Evolutionary conservation across 1,140 invertebrate genomes (phyloP), one percentile per base, ranked within the genome.

Genomic region (Geopemphigus sp.): DNA sequence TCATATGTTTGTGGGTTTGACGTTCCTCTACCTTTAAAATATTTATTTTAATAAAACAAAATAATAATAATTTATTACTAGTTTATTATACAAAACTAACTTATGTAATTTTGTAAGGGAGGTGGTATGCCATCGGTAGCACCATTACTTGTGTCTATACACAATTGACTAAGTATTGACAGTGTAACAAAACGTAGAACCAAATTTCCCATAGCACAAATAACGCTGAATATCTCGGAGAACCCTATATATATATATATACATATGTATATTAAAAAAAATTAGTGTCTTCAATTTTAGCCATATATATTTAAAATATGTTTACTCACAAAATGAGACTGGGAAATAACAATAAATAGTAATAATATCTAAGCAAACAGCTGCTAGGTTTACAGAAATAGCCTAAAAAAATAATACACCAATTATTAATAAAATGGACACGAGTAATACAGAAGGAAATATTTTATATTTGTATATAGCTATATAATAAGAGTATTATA

Each of bases 261-360:
- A 39, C 8, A 39, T 39, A 39, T 39, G 8, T 39, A 39, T 39
- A 39, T 39, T 56, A 56, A 32, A 73, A 70, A 15, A n/a, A 54
- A 72, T 54, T 26, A 54, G 54, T 5, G 4, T 53, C 17, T 11
- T 54, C 29, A 11, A 54, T 54, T 29, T 8, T n/a, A n/a, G 29
- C 29, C 17, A 53, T n/a, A 29, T n/a, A 54, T 57, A 11, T 39
- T 39, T 39, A 39, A 39, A 39, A 39, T 39, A 72, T 22, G 8
- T 24, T 47, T 78, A 78, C 74, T 78, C 50, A 78, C 74, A 63
- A 61, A 78, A 78, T 47, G 72, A 39, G 26, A 11, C 12, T 17
- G 74, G 74, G 24, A 78, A 78, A 78, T 61, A 63, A 63, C 74
- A 78, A 53, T 61, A 78, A 26, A 78, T 26, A n/a, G 74, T 78